Evolutionary conservation across 2,113 vertebrate genomes (phyloP), one percentile per base, ranked within the genome.

Genomic region (Pachyramphus minor): DNA sequence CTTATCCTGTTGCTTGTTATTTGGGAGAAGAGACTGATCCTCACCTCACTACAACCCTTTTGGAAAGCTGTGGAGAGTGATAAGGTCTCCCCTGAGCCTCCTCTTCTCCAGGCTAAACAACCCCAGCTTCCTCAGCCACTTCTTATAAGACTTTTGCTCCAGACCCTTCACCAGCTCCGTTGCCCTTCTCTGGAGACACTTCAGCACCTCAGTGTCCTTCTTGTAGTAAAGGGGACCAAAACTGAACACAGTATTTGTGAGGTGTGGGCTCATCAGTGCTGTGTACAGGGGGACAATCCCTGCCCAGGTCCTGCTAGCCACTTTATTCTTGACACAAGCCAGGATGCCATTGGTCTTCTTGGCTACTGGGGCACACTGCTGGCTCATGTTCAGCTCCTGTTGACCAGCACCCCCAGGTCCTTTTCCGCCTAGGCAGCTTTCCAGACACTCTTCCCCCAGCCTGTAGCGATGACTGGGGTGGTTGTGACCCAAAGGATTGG

Each of bases 391-490:
- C n/a, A 62, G 39, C 19, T 8, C 5, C 55, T 47, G 5, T 9
- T 4, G 0, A 3, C 4, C 9, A 53, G 28, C 24, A 66, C 9
- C 3, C 5, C 6, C 45, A 53, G 5, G 19, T 45, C 19, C 55
- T 45, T 20, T 87, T 28, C 39, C 23, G 18, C 47, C 55, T 71
- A 39, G 6, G 28, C 14, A 53, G 39, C 23, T 69, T 60, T 78
- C 1, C 27, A 77, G 39, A 4, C 45, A 4, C 5, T 1, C 12
- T 7, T 45, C 10, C 12, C 8, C 45, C 19, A 87, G 55, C 39
- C 23, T 53, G 33, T 2, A 62, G 10, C 0, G 0, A 19, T 45
- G 33, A 23, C 9, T 6, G 6, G 45, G 23, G 9, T 8, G 2
- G 17, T 3, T 60, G 45, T 8, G 14, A 68, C 14, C 5, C 55